Conservation (phyloP, 2,113 vertebrate species). For the Peromyscus leucopus region DNA sequence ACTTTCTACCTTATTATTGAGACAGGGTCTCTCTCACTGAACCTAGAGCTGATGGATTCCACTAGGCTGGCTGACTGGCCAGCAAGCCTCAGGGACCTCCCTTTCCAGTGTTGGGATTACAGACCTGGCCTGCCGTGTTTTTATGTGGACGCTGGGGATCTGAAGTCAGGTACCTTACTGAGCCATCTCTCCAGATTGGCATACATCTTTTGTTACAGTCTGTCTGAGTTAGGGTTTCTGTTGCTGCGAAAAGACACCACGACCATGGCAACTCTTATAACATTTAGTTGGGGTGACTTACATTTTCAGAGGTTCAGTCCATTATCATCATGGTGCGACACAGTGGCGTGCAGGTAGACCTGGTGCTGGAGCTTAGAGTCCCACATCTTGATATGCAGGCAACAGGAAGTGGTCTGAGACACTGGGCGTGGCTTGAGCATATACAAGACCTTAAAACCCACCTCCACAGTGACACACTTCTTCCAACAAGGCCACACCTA, state of each 20-base stretch:
- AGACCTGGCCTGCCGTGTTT: not conserved
- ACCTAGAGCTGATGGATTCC: not conserved
- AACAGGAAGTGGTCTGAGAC: not conserved
- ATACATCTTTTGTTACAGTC: not conserved
- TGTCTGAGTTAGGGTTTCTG: too few species aligned
- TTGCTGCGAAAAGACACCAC: too few species aligned
- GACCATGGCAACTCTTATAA: not conserved
- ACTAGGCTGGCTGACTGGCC: not conserved
- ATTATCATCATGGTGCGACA: too few species aligned
- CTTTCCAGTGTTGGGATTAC: not conserved
- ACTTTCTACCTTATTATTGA: not conserved
- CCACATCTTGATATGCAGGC: too few species aligned
- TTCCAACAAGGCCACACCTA: not conserved
- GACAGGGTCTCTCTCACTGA: too few species aligned
- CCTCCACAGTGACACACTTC: not conserved
- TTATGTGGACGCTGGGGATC: not conserved
- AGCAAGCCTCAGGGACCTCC: not conserved
- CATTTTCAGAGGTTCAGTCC: not conserved
- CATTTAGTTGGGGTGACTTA: not conserved
- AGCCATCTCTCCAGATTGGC: not conserved
- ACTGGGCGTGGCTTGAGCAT: not conserved
- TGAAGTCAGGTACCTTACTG: not conserved
- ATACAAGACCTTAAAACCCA: not conserved
- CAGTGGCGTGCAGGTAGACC: not conserved
- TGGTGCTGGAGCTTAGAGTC: too few species aligned